Evolutionary conservation across 1,140 invertebrate species (phyloP), one percentile per base, ranked within the genome.

Genomic region (Micrasema minimum): DNA sequence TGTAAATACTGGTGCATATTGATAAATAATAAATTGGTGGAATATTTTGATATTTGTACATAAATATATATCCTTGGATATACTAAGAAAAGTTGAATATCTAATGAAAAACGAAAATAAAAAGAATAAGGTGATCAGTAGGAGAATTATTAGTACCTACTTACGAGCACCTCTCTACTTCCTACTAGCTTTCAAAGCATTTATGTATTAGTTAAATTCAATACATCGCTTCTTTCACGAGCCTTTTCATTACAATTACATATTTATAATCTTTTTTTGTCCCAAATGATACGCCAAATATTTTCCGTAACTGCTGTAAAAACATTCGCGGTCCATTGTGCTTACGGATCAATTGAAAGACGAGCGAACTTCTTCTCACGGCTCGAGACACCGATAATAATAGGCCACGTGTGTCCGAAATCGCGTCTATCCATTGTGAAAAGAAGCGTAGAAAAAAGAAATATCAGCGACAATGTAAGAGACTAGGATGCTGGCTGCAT

Each of bases 361-460:
- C 18, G 26, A 7, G 26, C 7, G 26, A 31, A 31, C 35, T 57
- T 57, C 43, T 64, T 64, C 59, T 45, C 59, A 46, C 43, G 59
- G 43, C 43, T 23, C 0, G 18, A 23, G 22, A 53, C 31, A 7
- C 14, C n/a, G 3, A 55, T 14, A 12, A 14, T 61, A 61, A 61
- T 38, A 16, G 59, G 43, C 43, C 59, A 61, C 59, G 59, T 64
- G 59, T 64, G 59, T 37, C 59, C 59, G 22, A 46, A 26, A 64
- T 31, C 43, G 23, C 57, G 37, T 61, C 35, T 41, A 20, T 20
- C 2, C 7, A 48, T 64, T 64, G 59, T 64, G 41, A n/a, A n/a
- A n/a, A n/a, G n/a, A n/a, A 1, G 20, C 43, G 38, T 22, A 48
- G 59, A 2, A 38, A 7, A 62, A n/a, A 45, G 22, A 45, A 22